Conservation (phyloP, 2,888 invertebrate species). For the Himalopsyche tibetana region DNA sequence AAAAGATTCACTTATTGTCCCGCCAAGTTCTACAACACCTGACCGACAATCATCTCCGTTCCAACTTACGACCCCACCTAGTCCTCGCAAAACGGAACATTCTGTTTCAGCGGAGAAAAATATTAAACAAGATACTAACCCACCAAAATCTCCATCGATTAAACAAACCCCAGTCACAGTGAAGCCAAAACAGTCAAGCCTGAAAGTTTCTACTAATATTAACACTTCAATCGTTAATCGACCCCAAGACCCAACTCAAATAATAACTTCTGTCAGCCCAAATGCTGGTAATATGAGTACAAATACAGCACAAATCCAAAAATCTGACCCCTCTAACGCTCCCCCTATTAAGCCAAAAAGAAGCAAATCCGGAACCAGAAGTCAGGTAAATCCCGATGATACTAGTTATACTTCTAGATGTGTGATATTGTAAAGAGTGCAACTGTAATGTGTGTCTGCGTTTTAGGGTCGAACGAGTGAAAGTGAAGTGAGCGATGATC, state of each 20-base stretch:
- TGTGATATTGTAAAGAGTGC: slow-evolving; percentile 58
- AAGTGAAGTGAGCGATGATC: slow-evolving; percentile 78
- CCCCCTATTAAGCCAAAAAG: slow-evolving; percentile 76
- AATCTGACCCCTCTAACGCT: slow-evolving; percentile 57
- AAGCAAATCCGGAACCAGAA: slow-evolving; percentile 75
- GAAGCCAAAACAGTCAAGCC: slow-evolving; percentile 61
- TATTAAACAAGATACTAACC: slow-evolving; percentile 51
- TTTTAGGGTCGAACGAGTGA: slow-evolving; percentile 77
- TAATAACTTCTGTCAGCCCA: slow-evolving; percentile 40
- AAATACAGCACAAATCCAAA: slow-evolving; percentile 61
- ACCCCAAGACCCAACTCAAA: slow-evolving; percentile 39
- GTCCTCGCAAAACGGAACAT: slow-evolving; percentile 70
- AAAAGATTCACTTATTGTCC: slow-evolving; percentile 69
- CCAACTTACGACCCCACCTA: slow-evolving; percentile 68
- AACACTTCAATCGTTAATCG: slow-evolving; percentile 46
- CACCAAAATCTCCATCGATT: slow-evolving; percentile 48
- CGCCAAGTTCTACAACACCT: slow-evolving; percentile 65
- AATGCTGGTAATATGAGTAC: slow-evolving; percentile 58
- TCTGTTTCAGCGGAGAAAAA: slow-evolving; percentile 70
- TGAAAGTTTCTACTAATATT: slow-evolving; percentile 62
- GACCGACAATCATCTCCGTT: slow-evolving; percentile 46
- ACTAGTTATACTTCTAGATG: slow-evolving; percentile 58
- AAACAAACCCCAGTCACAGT: slow-evolving; percentile 56
- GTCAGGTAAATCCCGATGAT: slow-evolving; percentile 63
- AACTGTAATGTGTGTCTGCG: slow-evolving; percentile 52